These are phyloP conservation scores for Syrrhaptes paradoxus DNA, from an alignment of 2,113 vertebrate genomes.

Conservation along the genomic window DNA sequence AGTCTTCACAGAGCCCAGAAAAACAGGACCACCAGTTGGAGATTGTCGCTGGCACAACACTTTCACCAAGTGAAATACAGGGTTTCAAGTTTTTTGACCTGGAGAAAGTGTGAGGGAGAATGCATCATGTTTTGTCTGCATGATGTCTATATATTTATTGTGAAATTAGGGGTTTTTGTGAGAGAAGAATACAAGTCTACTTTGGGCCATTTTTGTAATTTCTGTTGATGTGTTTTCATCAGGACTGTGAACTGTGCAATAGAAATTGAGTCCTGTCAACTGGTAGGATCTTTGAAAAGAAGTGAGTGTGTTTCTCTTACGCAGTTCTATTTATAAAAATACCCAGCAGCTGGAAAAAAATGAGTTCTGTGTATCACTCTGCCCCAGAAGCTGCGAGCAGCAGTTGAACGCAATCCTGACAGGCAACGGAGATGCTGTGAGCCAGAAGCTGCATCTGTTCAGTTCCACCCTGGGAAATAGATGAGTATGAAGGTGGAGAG, in stretches of 20 bases:
- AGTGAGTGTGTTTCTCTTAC: neutral
- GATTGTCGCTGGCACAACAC: neutral
- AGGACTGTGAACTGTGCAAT: neutral
- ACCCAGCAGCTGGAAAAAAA: neutral
- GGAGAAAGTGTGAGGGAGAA: neutral
- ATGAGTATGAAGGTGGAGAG: neutral
- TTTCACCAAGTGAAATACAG: neutral
- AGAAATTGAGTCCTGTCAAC: neutral
- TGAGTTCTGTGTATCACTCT: neutral
- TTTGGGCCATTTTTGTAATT: neutral
- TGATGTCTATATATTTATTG: neutral
- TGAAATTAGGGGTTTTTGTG: neutral
- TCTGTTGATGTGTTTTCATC: neutral
- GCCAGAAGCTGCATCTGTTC: constrained; percentile 41
- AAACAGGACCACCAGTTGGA: neutral
- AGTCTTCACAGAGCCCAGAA: neutral
- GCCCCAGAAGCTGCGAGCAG: constrained; percentile 28
- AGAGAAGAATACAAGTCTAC: neutral
- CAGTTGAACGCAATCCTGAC: constrained; percentile 15
- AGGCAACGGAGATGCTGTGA: neutral
- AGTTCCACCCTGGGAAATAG: neutral
- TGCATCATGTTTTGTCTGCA: neutral
- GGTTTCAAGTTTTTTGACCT: neutral
- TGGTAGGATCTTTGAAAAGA: neutral
- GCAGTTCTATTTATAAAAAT: constrained; percentile 33